Conservation (phyloP, 2,888 invertebrate species). For the Himalopsyche kuldschensis region DNA sequence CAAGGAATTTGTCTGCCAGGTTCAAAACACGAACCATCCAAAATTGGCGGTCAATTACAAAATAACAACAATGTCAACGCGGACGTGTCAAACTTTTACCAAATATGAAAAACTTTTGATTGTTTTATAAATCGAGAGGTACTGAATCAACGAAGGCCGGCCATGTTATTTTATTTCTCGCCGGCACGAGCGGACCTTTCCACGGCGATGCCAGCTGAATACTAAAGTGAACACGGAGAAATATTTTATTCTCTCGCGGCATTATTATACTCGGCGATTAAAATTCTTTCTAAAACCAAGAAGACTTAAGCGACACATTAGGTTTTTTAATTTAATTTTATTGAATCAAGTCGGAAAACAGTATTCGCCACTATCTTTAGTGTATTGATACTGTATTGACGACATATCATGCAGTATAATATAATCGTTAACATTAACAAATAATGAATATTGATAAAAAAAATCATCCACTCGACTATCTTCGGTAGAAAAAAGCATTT, state of each 20-base stretch:
- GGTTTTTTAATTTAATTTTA: too few relatives aligned
- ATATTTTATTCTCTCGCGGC: not conserved
- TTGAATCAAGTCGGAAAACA: too few relatives aligned
- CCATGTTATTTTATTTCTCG: not conserved
- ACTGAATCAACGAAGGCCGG: not conserved
- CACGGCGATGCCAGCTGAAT: not conserved
- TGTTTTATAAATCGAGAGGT: not conserved
- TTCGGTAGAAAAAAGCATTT: too few relatives aligned
- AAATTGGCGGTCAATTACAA: not conserved
- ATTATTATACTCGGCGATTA: not conserved
- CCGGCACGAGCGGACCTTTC: not conserved
- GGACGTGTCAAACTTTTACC: not conserved
- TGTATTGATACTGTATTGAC: too few relatives aligned
- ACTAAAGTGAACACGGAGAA: not conserved
- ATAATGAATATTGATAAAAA: too few relatives aligned
- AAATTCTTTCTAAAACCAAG: not conserved
- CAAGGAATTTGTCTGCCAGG: slow-evolving; percentile 9
- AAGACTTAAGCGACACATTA: not conserved
- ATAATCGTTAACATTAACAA: too few relatives aligned
- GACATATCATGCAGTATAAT: too few relatives aligned
- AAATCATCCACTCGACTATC: too few relatives aligned
- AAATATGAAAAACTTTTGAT: not conserved
- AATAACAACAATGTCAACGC: not conserved
- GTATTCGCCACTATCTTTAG: too few relatives aligned
- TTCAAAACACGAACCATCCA: not conserved